Base-by-base conservation (phyloP, 2,113 vertebrate genomes). In the Prunella fulvescens region DNA sequence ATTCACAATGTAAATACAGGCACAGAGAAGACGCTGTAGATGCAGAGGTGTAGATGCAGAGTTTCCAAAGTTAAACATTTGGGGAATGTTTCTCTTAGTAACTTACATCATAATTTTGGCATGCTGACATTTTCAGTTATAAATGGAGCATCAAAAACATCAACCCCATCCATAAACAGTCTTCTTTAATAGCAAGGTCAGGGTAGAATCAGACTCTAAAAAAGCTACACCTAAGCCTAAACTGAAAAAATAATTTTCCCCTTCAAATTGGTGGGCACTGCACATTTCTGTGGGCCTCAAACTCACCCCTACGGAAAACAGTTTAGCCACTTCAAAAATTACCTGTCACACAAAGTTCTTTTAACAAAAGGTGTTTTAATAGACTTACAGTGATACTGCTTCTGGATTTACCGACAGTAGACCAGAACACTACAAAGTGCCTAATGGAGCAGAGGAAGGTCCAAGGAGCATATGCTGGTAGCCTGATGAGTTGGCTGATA, bases 11-110 rank as follows among this genome's bases (percentile, higher is more conserved):
- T 84, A 87, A 96, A 92, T 71, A 78, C 5, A 61, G 33, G 40
- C 53, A 95, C 7, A 95, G 82, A 95, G 35, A 61, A 81, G 8
- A 37, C 71, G 72, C 53, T 95, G 90, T 93, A 64, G 26, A 48
- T 58, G 69, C 61, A 96, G 53, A 91, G 92, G 79, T 79, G 87
- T n/a, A n/a, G n/a, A n/a, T n/a, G n/a, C n/a, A 83, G 79, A 74
- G 65, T 93, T 96, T 82, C 81, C 40, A 18, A 82, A 95, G 82
- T 90, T 81, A 96, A 96, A 96, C 72, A 73, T 77, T 69, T 44
- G 40, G 15, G 62, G 60, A 92, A 92, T 76, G 65, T 48, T 96
- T 83, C 76, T 94, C 35, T 71, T 48, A 94, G 56, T 60, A 92
- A 88, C 42, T 87, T 92, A 20, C 65, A 92, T 95, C 87, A 62